phyloP scores from a whole-genome alignment of 2,888 invertebrate species.

The Andrena bicolor region DNA sequence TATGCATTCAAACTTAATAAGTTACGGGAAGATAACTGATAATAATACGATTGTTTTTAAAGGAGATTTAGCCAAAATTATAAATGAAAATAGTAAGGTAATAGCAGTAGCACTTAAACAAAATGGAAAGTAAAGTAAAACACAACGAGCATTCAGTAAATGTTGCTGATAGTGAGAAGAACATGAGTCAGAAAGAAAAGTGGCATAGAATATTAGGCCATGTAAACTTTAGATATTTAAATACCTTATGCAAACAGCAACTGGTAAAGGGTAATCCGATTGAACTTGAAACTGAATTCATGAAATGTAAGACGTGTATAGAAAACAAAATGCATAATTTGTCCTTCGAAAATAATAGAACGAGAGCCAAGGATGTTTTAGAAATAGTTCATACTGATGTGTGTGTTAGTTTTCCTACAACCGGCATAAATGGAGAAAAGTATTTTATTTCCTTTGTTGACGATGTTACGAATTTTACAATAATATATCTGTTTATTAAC shows the following conservation, averaged over 20 bases:
- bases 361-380: background rate
- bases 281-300: constrained; percentile 53
- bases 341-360: constrained; percentile 7
- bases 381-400: constrained; percentile 14
- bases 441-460: background rate
- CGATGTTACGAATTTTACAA: too few species aligned
- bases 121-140: constrained; percentile 21
- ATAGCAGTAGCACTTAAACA: constrained; percentile 37
- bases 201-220: constrained; percentile 69
- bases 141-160: background rate
- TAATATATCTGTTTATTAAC: too few species aligned
- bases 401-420: constrained; percentile 1
- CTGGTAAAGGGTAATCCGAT: constrained; percentile 61
- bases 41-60: constrained; percentile 37
- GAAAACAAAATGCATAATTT: constrained; percentile 55
- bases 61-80: constrained; percentile 27
- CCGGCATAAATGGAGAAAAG: constrained; percentile 1
- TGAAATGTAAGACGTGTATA: constrained; percentile 64
- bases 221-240: constrained; percentile 67
- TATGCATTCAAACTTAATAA: constrained; percentile 47
- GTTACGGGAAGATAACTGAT: constrained; percentile 34
- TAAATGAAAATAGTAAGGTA: constrained; percentile 9
- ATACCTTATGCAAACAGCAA: constrained; percentile 59
- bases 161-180: background rate
- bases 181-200: constrained; percentile 59